Evolutionary conservation across 2,888 invertebrate genomes (phyloP), one percentile per base, ranked within the genome.

Genomic region (Synanthedon vespiformis): DNA sequence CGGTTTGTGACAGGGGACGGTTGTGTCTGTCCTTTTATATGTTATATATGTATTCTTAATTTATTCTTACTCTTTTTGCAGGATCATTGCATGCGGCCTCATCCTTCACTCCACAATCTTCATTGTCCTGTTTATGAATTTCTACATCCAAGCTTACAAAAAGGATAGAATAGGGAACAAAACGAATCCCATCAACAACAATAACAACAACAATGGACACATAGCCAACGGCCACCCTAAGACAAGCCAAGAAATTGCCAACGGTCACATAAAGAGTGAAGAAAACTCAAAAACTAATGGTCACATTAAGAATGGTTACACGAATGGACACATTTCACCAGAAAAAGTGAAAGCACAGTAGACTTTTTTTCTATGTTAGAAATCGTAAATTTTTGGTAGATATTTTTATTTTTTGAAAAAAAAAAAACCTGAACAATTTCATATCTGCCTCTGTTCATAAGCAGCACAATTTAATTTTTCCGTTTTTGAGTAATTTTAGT

Each of bases 81-180:
- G 88, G 58, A 66, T 95, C 63, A 92, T 95, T 55, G 94, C 94
- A 2, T 88, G 90, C 2, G 90, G 94, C 16, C 86, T 95, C 60
- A 90, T 93, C 52, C 86, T 95, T 10, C 95, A 95, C 74, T 93
- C 95, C 5, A 88, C 91, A 40, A 94, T 98, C 68, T 98, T 98
- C 90, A 95, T 97, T 80, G 90, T 90, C 13, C 90, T 98, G 54
- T 98, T 97, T 89, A 92, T 92, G 67, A 93, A 97, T 82, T 98
- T 97, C 89, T 98, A 97, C 85, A 89, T 93, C 61, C 92, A 93
- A 73, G 93, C 94, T 22, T 97, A 97, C 86, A 89, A 88, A 62
- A 82, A 72, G 54, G 71, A 73, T 50, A 67, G 55, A 41, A 62
- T 66, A 10, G 69, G 64, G 48, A 59, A 56, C 27, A 56, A 61